Percentiles rank a stretch among this genome's conserved stretches.
phyloP scores from a whole-genome alignment of 2,888 invertebrate genomes.

The Phaedon cochleariae region DNA sequence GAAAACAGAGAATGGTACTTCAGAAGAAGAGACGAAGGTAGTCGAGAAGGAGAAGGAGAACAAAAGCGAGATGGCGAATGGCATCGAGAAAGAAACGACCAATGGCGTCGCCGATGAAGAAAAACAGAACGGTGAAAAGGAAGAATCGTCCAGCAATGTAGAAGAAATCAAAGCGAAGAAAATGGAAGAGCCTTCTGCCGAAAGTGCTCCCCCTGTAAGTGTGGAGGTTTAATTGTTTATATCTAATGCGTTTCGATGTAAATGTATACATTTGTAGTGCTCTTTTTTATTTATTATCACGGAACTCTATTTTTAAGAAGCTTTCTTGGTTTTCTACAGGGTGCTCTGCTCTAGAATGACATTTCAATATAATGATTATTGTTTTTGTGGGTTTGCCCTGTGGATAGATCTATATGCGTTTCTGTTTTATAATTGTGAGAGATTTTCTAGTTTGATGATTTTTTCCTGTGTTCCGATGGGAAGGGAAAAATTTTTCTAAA shows the following conservation, averaged over 20 bases:
- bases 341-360: slow-evolving; percentile 20
- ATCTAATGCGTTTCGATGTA: slow-evolving; percentile 41
- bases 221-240: slow-evolving; percentile 48
- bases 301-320: slow-evolving; percentile 20
- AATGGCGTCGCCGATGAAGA: slow-evolving; percentile 38
- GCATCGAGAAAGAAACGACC: slow-evolving; percentile 43
- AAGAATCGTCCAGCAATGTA: slow-evolving; percentile 38
- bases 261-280: slow-evolving; percentile 44
- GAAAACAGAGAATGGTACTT: slow-evolving; percentile 10
- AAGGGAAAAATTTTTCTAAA: slow-evolving; percentile 37
- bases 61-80: slow-evolving; percentile 61
- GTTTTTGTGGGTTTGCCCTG: slow-evolving; percentile 20
- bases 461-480: slow-evolving; percentile 39
- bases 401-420: slow-evolving; percentile 30
- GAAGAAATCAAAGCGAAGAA: slow-evolving; percentile 68
- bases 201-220: slow-evolving; percentile 46
- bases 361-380: not conserved
- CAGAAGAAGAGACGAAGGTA: slow-evolving; percentile 39
- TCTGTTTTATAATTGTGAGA: slow-evolving; percentile 2
- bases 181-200: slow-evolving; percentile 57
- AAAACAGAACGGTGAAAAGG: slow-evolving; percentile 43
- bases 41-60: slow-evolving; percentile 56
- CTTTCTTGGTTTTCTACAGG: slow-evolving; percentile 39
- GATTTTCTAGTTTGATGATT: slow-evolving; percentile 11
- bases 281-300: slow-evolving; percentile 43